Percentiles rank a stretch among this genome's conserved stretches.
Conservation (phyloP, 2,113 vertebrate genomes). For the Rafetus swinhoei region DNA sequence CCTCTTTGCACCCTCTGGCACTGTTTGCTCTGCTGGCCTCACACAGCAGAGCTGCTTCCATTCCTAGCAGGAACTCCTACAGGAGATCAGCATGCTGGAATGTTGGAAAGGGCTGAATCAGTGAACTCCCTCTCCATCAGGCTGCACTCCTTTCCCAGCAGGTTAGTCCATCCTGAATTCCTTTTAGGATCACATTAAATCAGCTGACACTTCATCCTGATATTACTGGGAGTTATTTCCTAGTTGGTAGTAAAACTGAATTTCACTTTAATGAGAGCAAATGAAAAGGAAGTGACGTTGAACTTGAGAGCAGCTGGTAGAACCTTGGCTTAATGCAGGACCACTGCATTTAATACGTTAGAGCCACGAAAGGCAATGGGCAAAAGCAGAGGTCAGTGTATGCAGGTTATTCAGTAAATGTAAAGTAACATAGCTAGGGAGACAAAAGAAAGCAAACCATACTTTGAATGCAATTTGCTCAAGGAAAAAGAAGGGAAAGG, state of each 20-base stretch:
- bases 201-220: neutral
- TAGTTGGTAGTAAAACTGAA: neutral
- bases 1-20: neutral
- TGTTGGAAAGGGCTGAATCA: neutral
- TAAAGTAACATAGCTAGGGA: neutral
- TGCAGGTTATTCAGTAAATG: neutral
- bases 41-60: neutral
- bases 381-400: neutral
- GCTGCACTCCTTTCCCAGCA: neutral
- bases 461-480: neutral
- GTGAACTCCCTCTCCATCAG: neutral
- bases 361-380: neutral
- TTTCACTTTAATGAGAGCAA: neutral
- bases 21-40: neutral
- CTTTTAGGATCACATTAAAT: neutral
- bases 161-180: rapidly evolving
- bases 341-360: neutral
- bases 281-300: neutral
- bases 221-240: neutral
- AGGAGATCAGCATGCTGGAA: neutral
- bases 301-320: neutral
- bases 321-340: neutral
- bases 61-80: neutral
- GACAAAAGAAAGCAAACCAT: neutral
- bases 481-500: neutral